A percentile compares a stretch with the other conserved stretches of the same genome.
Evolutionary conservation across 37 sponge, comb jelly and placozoan species (phyloP).

Genomic region (Hormiphora californensis): DNA sequence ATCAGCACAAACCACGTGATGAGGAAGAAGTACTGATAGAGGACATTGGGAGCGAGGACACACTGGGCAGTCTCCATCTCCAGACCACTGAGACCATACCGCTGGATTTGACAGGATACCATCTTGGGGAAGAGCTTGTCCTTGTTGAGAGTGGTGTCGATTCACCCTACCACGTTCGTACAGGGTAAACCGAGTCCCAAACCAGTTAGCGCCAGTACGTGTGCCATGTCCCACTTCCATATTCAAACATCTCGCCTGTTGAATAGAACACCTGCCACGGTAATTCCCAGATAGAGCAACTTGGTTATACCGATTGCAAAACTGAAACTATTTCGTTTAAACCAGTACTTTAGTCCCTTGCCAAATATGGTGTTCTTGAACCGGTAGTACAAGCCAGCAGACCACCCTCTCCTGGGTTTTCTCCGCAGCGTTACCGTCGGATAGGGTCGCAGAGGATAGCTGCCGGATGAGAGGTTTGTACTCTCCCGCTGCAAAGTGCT

Average conservation of each 20-base stretch:
- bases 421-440: background rate
- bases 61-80: constrained; percentile 11
- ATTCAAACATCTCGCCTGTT: constrained; percentile 2
- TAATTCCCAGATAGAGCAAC: background rate
- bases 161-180: background rate
- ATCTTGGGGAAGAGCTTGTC: constrained; percentile 6
- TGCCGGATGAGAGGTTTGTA: background rate
- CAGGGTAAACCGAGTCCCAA: background rate
- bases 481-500: background rate
- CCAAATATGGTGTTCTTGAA: background rate
- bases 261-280: background rate
- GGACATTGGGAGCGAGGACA: background rate
- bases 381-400: background rate
- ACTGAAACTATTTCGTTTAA: background rate
- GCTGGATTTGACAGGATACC: background rate
- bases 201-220: constrained; percentile 17
- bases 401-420: background rate
- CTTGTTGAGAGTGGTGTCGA: background rate
- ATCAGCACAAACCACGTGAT: background rate
- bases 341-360: background rate
- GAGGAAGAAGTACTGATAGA: constrained; percentile 19
- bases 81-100: background rate
- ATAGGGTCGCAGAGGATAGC: background rate
- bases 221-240: background rate
- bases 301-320: background rate